Evolutionary conservation across 2,113 vertebrate genomes (phyloP).

Genomic region (Podarcis cretensis): DNA sequence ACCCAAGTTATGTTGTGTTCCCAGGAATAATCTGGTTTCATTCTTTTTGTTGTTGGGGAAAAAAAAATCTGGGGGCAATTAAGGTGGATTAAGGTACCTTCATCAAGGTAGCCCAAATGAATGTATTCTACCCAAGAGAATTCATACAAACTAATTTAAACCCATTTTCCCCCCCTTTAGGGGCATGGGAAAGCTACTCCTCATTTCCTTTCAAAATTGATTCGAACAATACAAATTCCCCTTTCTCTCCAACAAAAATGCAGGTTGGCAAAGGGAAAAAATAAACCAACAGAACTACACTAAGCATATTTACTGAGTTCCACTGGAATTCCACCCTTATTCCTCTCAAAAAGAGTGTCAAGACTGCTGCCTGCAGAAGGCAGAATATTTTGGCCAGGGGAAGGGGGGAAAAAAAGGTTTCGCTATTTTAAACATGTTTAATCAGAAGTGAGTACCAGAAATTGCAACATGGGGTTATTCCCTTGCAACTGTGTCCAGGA

Average conservation of each 20-base stretch:
- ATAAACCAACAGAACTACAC: not conserved
- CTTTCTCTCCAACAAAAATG: not conserved
- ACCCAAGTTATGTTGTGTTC: not conserved
- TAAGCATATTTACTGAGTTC: not conserved
- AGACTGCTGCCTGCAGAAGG: not conserved
- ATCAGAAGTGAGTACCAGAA: not conserved
- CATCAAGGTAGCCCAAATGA: not conserved
- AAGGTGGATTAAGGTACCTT: not conserved
- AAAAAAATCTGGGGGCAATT: not conserved
- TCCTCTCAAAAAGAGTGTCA: not conserved
- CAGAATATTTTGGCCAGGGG: not conserved
- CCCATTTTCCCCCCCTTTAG: not conserved
- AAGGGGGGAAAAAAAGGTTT: not conserved
- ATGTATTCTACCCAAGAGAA: not conserved
- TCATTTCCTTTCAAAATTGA: not conserved
- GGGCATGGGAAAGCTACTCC: not conserved
- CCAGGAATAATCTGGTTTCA: not conserved
- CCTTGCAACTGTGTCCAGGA: not conserved
- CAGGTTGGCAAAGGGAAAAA: not conserved
- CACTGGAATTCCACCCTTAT: not conserved
- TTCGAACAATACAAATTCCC: not conserved
- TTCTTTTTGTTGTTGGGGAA: not conserved
- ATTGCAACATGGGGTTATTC: not conserved
- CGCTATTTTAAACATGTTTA: not conserved
- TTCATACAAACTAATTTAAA: not conserved